phyloP scores from a whole-genome alignment of 2,113 vertebrate genomes.

The Genyomyrus donnyi region DNA sequence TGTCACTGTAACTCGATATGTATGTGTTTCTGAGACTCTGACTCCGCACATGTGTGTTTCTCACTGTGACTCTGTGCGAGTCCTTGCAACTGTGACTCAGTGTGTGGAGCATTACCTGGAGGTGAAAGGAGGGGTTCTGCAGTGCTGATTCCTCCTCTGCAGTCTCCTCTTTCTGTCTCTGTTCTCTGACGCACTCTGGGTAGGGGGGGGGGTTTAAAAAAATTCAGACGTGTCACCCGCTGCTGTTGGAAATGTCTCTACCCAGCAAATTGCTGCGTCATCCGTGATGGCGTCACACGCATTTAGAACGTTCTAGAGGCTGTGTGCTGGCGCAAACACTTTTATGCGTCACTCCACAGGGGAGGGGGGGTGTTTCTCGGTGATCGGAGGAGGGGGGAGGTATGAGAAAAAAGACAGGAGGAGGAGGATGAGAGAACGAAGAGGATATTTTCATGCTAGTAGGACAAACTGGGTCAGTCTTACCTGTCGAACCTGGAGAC shows the following conservation, averaged over 20 bases:
- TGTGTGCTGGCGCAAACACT: background rate
- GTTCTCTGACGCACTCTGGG: slow-evolving; percentile 40
- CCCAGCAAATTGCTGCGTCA: background rate
- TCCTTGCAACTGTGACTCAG: slow-evolving; percentile 8
- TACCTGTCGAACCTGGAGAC: slow-evolving; percentile 41
- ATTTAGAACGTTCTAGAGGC: background rate
- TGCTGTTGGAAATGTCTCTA: background rate
- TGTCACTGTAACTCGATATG: background rate
- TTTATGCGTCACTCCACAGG: background rate
- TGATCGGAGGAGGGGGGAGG: background rate
- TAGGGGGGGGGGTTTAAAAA: background rate
- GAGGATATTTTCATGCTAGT: background rate
- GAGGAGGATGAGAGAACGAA: background rate
- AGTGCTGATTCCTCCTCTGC: slow-evolving; percentile 35
- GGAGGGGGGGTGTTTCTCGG: background rate
- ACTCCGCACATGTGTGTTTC: background rate
- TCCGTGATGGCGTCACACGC: background rate
- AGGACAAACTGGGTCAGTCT: background rate
- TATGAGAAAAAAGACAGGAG: background rate
- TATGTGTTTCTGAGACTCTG: background rate
- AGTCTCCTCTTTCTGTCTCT: slow-evolving; percentile 38
- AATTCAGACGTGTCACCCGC: background rate
- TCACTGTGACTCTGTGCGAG: slow-evolving; percentile 2
- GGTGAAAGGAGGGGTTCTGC: slow-evolving; percentile 21
- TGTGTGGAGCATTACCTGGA: background rate